Percentiles rank a stretch among this genome's conserved stretches.
Evolutionary conservation across 2,797 vertebrate species (phyloP).

Genomic region (Anguilla pacifica): DNA sequence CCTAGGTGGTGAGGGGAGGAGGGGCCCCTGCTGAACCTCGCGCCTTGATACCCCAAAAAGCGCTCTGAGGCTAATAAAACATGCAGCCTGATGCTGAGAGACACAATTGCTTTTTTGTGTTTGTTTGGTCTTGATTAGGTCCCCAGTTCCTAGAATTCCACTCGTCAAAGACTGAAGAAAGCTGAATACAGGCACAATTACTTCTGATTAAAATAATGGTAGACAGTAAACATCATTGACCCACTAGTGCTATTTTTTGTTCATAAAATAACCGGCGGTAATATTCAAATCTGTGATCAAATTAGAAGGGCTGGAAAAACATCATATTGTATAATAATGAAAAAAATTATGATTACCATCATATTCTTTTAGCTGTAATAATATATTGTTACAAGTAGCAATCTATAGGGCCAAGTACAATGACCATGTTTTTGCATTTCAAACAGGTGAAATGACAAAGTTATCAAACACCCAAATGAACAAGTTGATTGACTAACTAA

Average conservation of each 20-base stretch:
- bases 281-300: background rate
- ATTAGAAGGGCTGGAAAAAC: background rate
- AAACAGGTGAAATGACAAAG: background rate
- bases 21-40: background rate
- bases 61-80: constrained; percentile 2
- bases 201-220: constrained; percentile 2
- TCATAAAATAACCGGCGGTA: background rate
- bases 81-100: background rate
- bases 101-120: background rate
- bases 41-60: background rate
- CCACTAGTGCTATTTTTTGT: background rate
- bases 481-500: too few species aligned
- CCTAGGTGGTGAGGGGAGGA: background rate
- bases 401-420: background rate
- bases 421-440: background rate
- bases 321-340: background rate
- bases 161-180: background rate
- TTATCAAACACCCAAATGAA: too few species aligned
- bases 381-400: background rate
- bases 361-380: background rate
- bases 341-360: background rate
- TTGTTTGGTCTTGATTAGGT: background rate
- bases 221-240: background rate
- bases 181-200: background rate
- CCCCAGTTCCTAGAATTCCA: background rate